Evolutionary conservation across 1,140 invertebrate species (phyloP), one percentile per base, ranked within the genome.

Genomic region (Drosophila yakuba): DNA sequence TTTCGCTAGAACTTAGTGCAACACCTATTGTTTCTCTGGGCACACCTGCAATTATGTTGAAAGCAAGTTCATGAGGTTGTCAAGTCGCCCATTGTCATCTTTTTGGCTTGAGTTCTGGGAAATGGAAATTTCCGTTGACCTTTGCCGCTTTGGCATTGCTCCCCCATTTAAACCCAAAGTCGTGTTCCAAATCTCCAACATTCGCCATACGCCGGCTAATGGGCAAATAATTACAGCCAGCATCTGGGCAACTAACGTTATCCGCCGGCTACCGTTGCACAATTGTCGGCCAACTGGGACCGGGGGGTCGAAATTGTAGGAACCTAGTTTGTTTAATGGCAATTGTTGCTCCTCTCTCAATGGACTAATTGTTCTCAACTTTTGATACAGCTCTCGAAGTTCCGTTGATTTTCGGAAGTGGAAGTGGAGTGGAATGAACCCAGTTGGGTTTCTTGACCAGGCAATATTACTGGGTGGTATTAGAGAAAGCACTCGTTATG

Each of bases 221-320:
- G 82, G 79, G 63, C 79, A 83, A 79, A 88, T 86, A 86, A 86
- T 86, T 86, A 86, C 69, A 64, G 58, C 60, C 78, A 73, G 63
- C 74, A 74, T 80, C 78, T 71, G 77, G 54, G 38, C 48, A 58
- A 50, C 63, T 74, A 84, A 84, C 75, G 80, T 62, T 85, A 71
- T 60, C 55, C 63, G 28, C 39, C 48, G 52, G 63, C 73, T 80
- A 79, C 58, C 77, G 77, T 67, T 79, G 76, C 78, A 71, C 51
- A 62, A 58, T 74, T 56, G 57, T 51, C 12, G 39, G 50, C 41
- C 45, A 41, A 45, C 32, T 28, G 15, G 17, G 20, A 17, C 17
- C 17, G 17, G 55, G 39, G 39, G 55, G 55, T 73, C 55, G 25
- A 43, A 25, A 11, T 39, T 32, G 45, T 39, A 35, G 41, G 36